phyloP scores from a whole-genome alignment of 30 jellyfish, hydroid and myxozoan genomes.

The Aurelia aurita complex sp. Pacific region DNA sequence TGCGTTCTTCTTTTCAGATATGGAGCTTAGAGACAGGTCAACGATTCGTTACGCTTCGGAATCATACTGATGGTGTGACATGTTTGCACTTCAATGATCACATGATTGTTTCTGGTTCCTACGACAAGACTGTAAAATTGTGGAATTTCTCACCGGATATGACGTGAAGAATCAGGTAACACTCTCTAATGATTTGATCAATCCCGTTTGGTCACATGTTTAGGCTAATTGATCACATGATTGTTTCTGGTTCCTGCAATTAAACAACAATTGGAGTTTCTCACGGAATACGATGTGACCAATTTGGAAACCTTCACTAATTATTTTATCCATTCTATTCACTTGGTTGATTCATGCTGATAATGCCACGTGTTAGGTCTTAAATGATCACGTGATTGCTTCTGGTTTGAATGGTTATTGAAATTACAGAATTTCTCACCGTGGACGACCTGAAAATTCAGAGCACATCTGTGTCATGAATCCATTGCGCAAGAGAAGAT shows the following conservation, averaged over 20 bases:
- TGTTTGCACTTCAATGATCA: conserved; percentile 68
- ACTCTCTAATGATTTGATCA: too few relatives aligned
- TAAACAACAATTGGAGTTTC: conserved; percentile 55
- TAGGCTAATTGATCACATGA: too few relatives aligned
- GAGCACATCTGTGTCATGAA: too few relatives aligned
- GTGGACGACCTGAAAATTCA: too few relatives aligned
- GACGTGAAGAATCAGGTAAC: background rate
- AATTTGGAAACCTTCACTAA: background rate
- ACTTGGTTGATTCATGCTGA: too few relatives aligned
- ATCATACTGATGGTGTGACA: conserved; percentile 72
- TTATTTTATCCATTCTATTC: too few relatives aligned
- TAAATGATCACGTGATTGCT: too few relatives aligned
- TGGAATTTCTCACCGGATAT: conserved; percentile 63
- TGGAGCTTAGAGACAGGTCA: conserved; percentile 73
- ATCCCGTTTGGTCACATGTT: too few relatives aligned
- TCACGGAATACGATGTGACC: conserved; percentile 19
- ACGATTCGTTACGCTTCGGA: conserved; percentile 60
- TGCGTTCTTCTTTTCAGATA: conserved; percentile 18
- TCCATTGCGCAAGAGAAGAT: too few relatives aligned
- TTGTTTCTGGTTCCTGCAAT: conserved; percentile 60
- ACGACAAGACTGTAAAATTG: conserved; percentile 61
- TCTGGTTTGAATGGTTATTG: too few relatives aligned
- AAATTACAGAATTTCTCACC: too few relatives aligned
- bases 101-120: conserved; percentile 73
- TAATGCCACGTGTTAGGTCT: too few relatives aligned